A percentile compares a stretch with the other conserved stretches of the same genome.
Conservation (phyloP, 2,797 vertebrate species). For the Prunella strophiata region DNA sequence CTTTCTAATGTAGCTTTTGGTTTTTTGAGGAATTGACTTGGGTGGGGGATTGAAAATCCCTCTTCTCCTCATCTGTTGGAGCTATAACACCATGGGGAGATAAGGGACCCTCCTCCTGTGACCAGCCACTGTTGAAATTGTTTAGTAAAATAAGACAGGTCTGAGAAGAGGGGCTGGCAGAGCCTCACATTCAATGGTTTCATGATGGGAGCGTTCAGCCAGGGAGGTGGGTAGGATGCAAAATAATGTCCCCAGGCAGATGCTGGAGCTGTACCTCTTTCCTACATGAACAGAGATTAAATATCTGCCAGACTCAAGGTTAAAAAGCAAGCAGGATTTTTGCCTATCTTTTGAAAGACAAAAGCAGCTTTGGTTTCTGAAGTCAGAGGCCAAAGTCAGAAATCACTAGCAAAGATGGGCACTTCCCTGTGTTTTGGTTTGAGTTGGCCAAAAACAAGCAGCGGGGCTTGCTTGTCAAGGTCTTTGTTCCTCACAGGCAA, state of each 20-base stretch:
- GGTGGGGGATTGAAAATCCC: background rate
- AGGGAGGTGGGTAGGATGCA: background rate
- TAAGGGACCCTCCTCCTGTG: background rate
- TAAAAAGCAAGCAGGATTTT: background rate
- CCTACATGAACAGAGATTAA: background rate
- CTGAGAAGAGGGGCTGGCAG: background rate
- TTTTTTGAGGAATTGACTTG: background rate
- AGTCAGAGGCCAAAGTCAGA: background rate
- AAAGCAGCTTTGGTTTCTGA: background rate
- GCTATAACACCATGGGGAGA: background rate
- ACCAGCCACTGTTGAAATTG: background rate
- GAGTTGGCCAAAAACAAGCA: background rate
- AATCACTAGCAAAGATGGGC: background rate
- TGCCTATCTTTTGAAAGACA: background rate
- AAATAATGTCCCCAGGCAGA: background rate
- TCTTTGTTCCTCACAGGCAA: background rate
- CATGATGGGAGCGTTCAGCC: background rate
- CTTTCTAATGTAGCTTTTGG: background rate
- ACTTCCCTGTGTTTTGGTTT: rapidly evolving
- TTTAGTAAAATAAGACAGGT: background rate
- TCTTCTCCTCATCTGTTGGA: background rate
- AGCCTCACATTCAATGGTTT: background rate
- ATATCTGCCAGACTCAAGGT: background rate
- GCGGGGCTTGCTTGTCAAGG: background rate
- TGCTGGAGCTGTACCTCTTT: background rate